A percentile compares a stretch with the other conserved stretches of the same genome.
These are phyloP conservation scores for Apantesis nais DNA, from an alignment of 2,888 invertebrate species.

Conservation along the genomic window DNA sequence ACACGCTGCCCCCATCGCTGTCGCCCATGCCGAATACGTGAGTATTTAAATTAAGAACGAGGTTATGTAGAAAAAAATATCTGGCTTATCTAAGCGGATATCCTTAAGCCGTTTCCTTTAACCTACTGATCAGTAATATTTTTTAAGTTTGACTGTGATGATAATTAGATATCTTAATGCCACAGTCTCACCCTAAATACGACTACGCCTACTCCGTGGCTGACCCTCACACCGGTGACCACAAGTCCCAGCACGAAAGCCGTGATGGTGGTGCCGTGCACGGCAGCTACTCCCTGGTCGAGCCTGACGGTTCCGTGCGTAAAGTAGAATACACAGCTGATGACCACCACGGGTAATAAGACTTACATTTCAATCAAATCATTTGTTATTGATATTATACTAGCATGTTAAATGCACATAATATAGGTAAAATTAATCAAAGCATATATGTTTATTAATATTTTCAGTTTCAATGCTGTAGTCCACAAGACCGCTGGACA, in stretches of 20 bases:
- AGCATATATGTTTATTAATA: neutral
- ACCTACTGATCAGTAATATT: slow-evolving; percentile 14
- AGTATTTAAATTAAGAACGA: slow-evolving; percentile 44
- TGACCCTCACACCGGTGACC: slow-evolving; percentile 87
- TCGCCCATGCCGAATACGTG: slow-evolving; percentile 72
- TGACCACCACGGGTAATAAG: slow-evolving; percentile 84
- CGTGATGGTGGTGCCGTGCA: slow-evolving; percentile 88
- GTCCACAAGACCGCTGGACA: slow-evolving; percentile 82
- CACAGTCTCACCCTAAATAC: slow-evolving; percentile 86
- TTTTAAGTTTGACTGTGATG: slow-evolving; percentile 10
- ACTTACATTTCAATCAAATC: neutral
- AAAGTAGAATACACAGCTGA: slow-evolving; percentile 88
- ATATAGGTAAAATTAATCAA: too few relatives aligned
- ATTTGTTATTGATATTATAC: neutral
- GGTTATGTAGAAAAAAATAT: slow-evolving; percentile 18
- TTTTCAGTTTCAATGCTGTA: slow-evolving; percentile 83
- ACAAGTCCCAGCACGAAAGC: slow-evolving; percentile 87
- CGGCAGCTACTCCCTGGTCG: slow-evolving; percentile 88
- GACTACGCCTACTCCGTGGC: slow-evolving; percentile 87
- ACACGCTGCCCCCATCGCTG: slow-evolving; percentile 62
- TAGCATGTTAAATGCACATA: too few relatives aligned
- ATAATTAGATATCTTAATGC: slow-evolving; percentile 21
- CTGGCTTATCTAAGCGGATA: slow-evolving; percentile 23
- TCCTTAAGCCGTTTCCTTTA: slow-evolving; percentile 30
- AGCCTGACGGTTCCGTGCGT: slow-evolving; percentile 87